These are phyloP conservation scores for Cancer borealis DNA, from an alignment of 2,888 invertebrate species.

Conservation along the genomic window DNA sequence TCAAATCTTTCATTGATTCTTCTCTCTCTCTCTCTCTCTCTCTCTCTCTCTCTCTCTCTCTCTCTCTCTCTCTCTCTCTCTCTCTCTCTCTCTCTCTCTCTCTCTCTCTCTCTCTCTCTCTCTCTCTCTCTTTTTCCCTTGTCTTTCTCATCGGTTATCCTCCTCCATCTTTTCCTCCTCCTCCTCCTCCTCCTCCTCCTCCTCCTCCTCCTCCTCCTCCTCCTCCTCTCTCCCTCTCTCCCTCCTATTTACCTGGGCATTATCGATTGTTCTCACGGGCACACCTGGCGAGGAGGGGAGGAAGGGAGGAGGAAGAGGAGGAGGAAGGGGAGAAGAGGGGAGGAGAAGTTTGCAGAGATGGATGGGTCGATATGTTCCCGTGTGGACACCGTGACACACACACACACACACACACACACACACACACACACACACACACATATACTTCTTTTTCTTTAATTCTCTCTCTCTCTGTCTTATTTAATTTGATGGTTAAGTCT, in stretches of 20 bases:
- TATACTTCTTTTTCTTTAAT: neutral
- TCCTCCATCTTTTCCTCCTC: neutral
- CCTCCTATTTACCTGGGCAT: no score
- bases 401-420: conserved; percentile 51
- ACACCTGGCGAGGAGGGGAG: neutral
- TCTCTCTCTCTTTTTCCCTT: neutral
- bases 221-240: neutral
- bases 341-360: neutral
- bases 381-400: conserved; percentile 38
- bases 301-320: neutral
- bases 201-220: neutral
- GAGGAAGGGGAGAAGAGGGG: neutral
- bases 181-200: neutral
- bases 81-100: neutral
- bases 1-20: neutral
- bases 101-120: conserved; percentile 17
- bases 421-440: conserved; percentile 41
- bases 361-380: conserved; percentile 6
- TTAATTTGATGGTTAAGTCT: neutral
- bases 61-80: neutral
- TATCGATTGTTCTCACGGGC: neutral
- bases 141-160: neutral
- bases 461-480: conserved; percentile 7
- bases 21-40: neutral
- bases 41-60: no score